Evolutionary conservation across 2,888 invertebrate species (phyloP).

Genomic region (Blera fallax): DNA sequence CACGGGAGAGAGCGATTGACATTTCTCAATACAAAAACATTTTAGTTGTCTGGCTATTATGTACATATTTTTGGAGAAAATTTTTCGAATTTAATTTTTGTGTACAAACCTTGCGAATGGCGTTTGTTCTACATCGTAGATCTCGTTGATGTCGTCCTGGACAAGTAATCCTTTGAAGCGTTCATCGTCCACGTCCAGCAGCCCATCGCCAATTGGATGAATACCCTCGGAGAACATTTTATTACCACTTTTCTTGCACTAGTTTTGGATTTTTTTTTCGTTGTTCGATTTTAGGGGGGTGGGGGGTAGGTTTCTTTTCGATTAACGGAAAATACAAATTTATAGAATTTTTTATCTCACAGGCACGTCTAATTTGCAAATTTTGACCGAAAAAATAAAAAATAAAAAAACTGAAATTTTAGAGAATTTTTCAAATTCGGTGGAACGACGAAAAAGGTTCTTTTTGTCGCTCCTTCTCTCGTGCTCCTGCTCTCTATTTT

Average conservation of each 20-base stretch:
- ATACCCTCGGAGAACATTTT: conserved; percentile 81
- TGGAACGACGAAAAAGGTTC: conserved; percentile 44
- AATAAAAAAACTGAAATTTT: neutral
- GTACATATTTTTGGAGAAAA: conserved; percentile 4
- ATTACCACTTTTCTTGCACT: neutral
- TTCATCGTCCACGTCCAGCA: conserved; percentile 88
- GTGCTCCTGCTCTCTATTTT: conserved; percentile 23
- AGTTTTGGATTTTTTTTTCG: neutral
- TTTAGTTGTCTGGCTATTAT: neutral
- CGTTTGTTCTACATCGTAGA: conserved; percentile 91
- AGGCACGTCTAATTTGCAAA: conserved; percentile 46
- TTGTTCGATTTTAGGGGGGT: conserved; percentile 30
- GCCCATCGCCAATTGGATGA: conserved; percentile 85
- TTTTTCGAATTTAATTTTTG: neutral
- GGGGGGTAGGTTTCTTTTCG: conserved; percentile 14
- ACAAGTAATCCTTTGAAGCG: conserved; percentile 87
- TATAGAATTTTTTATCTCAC: conserved; percentile 29
- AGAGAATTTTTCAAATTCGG: neutral
- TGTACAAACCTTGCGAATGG: conserved; percentile 90
- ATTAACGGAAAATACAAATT: neutral
- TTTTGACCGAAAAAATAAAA: conserved; percentile 34
- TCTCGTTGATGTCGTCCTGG: conserved; percentile 88
- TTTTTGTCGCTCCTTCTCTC: conserved; percentile 27
- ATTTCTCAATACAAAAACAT: neutral
- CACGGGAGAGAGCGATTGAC: conserved; percentile 6